Evolutionary conservation across 2,888 invertebrate species (phyloP), one percentile per base, ranked within the genome.

Genomic region (Chrysolina americana): DNA sequence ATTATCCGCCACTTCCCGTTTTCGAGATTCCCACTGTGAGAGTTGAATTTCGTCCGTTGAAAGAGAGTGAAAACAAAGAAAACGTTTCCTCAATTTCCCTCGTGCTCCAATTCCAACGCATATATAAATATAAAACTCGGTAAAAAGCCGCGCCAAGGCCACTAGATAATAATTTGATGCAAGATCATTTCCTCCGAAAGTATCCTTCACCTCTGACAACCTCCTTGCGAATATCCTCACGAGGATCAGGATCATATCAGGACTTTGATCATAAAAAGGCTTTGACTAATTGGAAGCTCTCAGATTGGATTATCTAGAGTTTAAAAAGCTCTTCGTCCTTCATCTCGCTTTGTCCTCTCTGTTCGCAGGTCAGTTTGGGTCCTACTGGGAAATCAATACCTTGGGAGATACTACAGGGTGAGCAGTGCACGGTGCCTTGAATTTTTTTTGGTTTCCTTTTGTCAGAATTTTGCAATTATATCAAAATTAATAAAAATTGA

Each of bases 311-410:
- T 66, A 66, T 66, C 66, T 65, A 68, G 68, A 56, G 44, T 68
- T 64, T 71, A 68, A 65, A 71, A 65, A 74, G 68, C 68, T 74
- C 41, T 62, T 64, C 68, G 69, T 65, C 59, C 69, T 73, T 73
- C 73, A 62, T 73, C 56, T 41, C 65, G 69, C 47, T 68, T 59
- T 66, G 65, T 62, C 71, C 66, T 71, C 53, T 63, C 21, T 28
- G 69, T 47, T 65, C 66, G 65, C 65, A 56, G 59, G 69, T 64
- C 48, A 59, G 28, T 13, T 48, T 41, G 9, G 13, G 48, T 66
- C 17, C 50, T 50, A 66, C 66, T 66, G n/a, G 48, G 48, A 74
- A 71, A 74, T 74, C 74, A 71, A 74, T 74, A 73, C 44, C 64
- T 69, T 28, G 21, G 13, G 62, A 59, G 41, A 15, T 70, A 23